These are phyloP conservation scores for Lasiurus borealis DNA, from an alignment of 2,113 vertebrate species.

Conservation along the genomic window DNA sequence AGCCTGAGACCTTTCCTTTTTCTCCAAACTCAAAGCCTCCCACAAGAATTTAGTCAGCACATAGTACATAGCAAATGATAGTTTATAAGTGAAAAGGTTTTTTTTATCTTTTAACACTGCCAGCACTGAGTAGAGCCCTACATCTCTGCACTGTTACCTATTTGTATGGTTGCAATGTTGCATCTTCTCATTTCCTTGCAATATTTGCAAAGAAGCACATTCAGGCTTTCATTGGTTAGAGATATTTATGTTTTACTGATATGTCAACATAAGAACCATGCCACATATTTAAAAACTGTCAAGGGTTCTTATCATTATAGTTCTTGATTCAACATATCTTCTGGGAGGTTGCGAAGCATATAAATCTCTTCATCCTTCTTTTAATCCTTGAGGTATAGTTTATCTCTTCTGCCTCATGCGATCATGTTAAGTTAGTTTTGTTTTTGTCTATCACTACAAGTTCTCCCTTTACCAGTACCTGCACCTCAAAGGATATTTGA, in stretches of 20 bases:
- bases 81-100: not conserved
- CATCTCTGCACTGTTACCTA: not conserved
- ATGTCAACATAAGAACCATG: not conserved
- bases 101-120: slow-evolving; percentile 26
- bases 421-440: not conserved
- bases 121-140: not conserved
- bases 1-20: not conserved
- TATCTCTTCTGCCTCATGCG: not conserved
- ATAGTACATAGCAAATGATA: not conserved
- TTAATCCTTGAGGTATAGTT: not conserved
- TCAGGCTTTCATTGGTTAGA: not conserved
- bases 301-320: not conserved
- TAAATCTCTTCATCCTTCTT: not conserved
- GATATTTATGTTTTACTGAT: not conserved
- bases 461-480: not conserved
- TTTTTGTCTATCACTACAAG: not conserved
- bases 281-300: not conserved
- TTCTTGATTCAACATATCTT: not conserved
- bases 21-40: not conserved
- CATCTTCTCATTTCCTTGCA: not conserved
- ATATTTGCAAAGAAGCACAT: not conserved
- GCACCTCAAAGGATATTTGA: not conserved
- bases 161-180: not conserved
- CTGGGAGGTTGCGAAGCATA: not conserved
- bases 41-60: not conserved